Conservation (phyloP, 2,113 vertebrate species). For the Turnix velox region DNA sequence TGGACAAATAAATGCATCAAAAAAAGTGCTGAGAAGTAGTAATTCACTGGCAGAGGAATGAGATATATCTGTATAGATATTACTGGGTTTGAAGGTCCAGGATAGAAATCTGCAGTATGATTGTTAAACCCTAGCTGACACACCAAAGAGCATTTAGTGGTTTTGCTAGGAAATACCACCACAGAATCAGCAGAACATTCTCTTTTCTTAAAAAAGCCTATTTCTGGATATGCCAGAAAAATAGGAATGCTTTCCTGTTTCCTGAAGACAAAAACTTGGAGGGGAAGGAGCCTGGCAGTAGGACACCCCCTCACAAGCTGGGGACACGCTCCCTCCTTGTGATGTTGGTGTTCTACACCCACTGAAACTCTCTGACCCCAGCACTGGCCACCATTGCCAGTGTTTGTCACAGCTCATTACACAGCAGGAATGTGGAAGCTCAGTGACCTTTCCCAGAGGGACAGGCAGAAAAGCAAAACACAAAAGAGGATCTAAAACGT, state of each 20-base stretch:
- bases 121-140: background rate
- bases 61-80: background rate
- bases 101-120: background rate
- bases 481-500: constrained; percentile 19
- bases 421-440: constrained; percentile 41
- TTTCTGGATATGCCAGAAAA: background rate
- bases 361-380: background rate
- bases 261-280: background rate
- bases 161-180: constrained; percentile 24
- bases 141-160: background rate
- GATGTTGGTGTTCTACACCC: background rate
- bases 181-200: background rate
- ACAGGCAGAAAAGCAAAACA: constrained; percentile 17
- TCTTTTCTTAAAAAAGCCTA: background rate
- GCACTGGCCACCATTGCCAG: background rate
- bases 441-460: constrained; percentile 51
- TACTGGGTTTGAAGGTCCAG: background rate
- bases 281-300: background rate
- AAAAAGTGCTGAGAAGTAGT: background rate
- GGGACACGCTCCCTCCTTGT: background rate
- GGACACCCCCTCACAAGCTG: background rate
- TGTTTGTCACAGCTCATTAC: constrained; percentile 35
- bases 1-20: background rate
- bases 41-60: background rate
- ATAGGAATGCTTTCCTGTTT: background rate